Evolutionary conservation across 2,888 invertebrate species (phyloP), one percentile per base, ranked within the genome.

Genomic region (Chaitophorus viminalis): DNA sequence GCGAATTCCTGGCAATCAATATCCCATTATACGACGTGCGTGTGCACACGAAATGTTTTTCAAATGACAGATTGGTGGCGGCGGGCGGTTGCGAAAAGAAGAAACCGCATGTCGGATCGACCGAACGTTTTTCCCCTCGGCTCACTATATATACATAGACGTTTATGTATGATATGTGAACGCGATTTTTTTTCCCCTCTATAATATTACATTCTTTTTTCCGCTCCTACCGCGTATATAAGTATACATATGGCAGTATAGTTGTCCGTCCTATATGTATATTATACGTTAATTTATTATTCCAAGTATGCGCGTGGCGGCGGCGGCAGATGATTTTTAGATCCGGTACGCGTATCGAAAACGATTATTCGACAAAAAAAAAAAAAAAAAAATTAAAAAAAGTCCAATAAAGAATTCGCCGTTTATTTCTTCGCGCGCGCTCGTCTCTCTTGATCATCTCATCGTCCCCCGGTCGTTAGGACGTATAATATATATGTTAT

Each of bases 331-430:
- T 75, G 75, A 83, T 75, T 75, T 75, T 39, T 65, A 39, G 39
- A 72, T 72, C 75, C 75, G 83, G 83, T 75, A 75, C 75, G 83
- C 83, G 83, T 75, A 39, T 75, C 83, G 74, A 83, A 83, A 83
- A 75, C 60, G 83, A 83, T 75, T 46, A 14, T 46, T 39, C 9
- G 79, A 25, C 8, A 21, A 9, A 9, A 5, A 18, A 72, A 72
- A 72, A 72, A 72, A 70, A 70, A 70, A 31, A 6, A 31, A 70
- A 68, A 14, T 2, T 6, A 1, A 68, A 70, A 70, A 70, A 70
- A 17, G 14, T 25, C 29, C 74, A 25, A 39, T 39, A 75, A 39
- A 83, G 39, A 75, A 75, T 74, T 60, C 33, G n/a, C 18, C 76
- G 46, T 25, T 60, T 75, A 11, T 60, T 29, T 36, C 36, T n/a